phyloP scores from a whole-genome alignment of 2,113 vertebrate species.

The Sebastes fasciatus region DNA sequence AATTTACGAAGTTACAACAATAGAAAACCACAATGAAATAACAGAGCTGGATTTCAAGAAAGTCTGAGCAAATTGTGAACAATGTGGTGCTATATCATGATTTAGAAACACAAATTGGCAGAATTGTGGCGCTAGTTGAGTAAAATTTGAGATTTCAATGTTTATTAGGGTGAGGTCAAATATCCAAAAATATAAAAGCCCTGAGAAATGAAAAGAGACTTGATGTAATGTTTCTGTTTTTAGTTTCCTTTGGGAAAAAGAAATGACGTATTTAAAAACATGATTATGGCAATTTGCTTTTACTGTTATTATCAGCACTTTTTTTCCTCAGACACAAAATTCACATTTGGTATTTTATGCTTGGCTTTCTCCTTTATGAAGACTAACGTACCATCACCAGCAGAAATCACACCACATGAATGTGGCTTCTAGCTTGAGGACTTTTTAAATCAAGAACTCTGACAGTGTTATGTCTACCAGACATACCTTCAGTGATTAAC shows the following conservation, averaged over 20 bases:
- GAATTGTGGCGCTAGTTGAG: background rate
- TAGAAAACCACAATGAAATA: constrained; percentile 30
- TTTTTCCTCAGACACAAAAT: background rate
- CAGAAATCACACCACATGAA: background rate
- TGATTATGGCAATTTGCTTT: background rate
- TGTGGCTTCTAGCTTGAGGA: background rate
- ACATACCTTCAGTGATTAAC: constrained; percentile 33
- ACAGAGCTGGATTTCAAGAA: constrained; percentile 11
- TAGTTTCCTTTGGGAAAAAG: constrained; percentile 12
- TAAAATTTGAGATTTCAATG: constrained; percentile 25
- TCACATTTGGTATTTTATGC: background rate
- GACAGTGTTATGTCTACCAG: constrained; percentile 57
- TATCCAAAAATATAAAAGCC: constrained; percentile 31
- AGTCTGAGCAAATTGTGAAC: constrained; percentile 10
- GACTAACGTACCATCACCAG: background rate
- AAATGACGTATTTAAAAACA: background rate
- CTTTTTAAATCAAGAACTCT: constrained; percentile 30
- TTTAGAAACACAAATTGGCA: constrained; percentile 16
- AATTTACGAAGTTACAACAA: constrained; percentile 23
- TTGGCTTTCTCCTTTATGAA: constrained; percentile 4
- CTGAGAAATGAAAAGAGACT: constrained; percentile 33
- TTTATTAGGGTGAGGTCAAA: constrained; percentile 32
- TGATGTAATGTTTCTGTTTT: constrained; percentile 10
- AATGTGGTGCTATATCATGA: constrained; percentile 5
- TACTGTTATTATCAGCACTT: background rate